These are phyloP conservation scores for Hydractinia symbiolongicarpus DNA, from an alignment of 30 jellyfish, hydroid and myxozoan genomes.

Conservation along the genomic window DNA sequence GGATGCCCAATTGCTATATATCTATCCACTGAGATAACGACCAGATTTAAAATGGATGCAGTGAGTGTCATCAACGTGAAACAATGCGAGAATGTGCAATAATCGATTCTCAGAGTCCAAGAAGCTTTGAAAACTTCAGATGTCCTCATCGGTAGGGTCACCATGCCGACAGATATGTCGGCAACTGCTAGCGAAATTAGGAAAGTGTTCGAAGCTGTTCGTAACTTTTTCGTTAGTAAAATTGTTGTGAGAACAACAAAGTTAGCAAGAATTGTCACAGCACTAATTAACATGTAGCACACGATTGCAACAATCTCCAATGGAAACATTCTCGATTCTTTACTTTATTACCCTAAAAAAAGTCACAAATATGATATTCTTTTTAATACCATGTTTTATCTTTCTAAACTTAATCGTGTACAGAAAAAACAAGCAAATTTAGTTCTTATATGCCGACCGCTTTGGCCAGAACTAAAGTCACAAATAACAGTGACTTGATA, in stretches of 20 bases:
- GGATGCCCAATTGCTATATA: conserved; percentile 25
- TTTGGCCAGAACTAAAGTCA: no score
- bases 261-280: background rate
- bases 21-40: conserved; percentile 16
- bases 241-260: background rate
- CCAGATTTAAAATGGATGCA: conserved; percentile 23
- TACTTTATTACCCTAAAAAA: no score
- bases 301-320: background rate
- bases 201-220: conserved; percentile 7
- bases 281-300: background rate
- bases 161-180: conserved; percentile 18
- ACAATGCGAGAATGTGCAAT: conserved; percentile 23
- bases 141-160: conserved; percentile 23
- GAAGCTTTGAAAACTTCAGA: background rate
- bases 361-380: no score
- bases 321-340: background rate
- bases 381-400: no score
- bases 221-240: background rate
- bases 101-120: conserved; percentile 1
- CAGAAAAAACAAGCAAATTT: no score
- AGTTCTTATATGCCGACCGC: no score
- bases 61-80: conserved; percentile 2
- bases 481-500: no score
- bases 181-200: conserved; percentile 24
- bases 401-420: no score